Base-by-base conservation (phyloP, 2,797 vertebrate species). In the Pelochelys cantorii region DNA sequence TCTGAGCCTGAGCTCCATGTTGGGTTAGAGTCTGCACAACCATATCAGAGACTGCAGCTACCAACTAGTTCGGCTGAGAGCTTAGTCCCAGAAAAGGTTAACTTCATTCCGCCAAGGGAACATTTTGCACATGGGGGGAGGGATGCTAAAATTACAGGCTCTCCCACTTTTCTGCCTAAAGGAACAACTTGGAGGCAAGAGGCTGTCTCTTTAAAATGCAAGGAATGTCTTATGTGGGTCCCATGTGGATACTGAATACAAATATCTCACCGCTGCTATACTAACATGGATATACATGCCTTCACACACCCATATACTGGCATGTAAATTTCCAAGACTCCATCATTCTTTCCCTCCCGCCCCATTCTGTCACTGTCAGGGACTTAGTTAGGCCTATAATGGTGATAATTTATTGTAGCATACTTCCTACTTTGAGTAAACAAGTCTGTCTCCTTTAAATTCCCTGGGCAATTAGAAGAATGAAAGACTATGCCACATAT, bases 391-490 rank as follows among this genome's bases (percentile, higher is more conserved):
- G 97, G 90, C 96, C 95, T 60, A 83, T 97, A 97, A 93, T 84
- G 89, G 96, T 31, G 96, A 96, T 98, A 98, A 98, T 98, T 98
- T 98, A 98, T 98, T 98, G 97, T 97, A 93, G 95, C 93, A 90
- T 97, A 96, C 97, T 98, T 98, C 97, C 97, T 97, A 94, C 96
- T 68, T 94, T 96, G 97, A 98, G 98, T 98, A 98, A 98, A 98
- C 98, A 98, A 98, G 98, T 98, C 98, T 98, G 97, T 97, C 98
- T 98, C 96, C 96, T 97, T 98, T 96, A 98, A 98, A 98, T 97
- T 98, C 98, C 97, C 97, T 87, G 90, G 98, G 97, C 98, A 98
- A 98, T 98, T 98, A 98, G 97, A 97, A 97, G 97, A 97, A 98
- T 98, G 98, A 98, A 98, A 98, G 97, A 96, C 97, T 93, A 96